Evolutionary conservation across 2,888 invertebrate genomes (phyloP).

Genomic region (Drosophila aldrichi): DNA sequence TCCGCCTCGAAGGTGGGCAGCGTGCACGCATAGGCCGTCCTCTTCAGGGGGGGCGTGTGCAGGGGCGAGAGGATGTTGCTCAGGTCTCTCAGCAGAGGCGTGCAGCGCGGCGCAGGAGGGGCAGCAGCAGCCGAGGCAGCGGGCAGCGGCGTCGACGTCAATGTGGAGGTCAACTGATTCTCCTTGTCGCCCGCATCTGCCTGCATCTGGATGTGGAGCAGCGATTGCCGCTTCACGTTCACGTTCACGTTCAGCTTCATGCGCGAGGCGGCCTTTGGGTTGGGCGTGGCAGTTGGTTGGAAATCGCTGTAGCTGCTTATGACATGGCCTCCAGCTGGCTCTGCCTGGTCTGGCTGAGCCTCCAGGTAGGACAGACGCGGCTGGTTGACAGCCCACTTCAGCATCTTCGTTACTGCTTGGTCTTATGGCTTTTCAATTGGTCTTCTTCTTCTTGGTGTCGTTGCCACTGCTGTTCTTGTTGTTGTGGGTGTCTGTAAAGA

Average conservation of each 20-base stretch:
- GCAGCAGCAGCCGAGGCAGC: conserved; percentile 15
- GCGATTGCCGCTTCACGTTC: conserved; percentile 48
- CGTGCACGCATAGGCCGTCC: conserved; percentile 75
- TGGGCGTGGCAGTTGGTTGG: conserved; percentile 29
- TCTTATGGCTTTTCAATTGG: not conserved
- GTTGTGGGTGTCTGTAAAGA: conserved; percentile 53
- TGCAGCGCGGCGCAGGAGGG: conserved; percentile 5
- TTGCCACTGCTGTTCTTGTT: conserved; percentile 7
- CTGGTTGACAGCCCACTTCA: conserved; percentile 83
- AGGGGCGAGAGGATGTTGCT: conserved; percentile 77
- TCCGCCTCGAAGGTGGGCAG: conserved; percentile 84
- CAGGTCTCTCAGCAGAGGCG: conserved; percentile 72
- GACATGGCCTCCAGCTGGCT: not conserved
- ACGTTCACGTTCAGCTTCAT: conserved; percentile 1
- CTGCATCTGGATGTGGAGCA: conserved; percentile 10
- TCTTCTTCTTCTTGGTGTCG: not conserved
- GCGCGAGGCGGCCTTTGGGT: not conserved
- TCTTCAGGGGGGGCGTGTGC: conserved; percentile 11
- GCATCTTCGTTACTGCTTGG: conserved; percentile 12
- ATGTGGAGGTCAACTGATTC: conserved; percentile 79
- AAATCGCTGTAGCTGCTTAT: conserved; percentile 24
- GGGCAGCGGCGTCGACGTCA: conserved; percentile 80
- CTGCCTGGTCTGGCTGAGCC: conserved; percentile 7
- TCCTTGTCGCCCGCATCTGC: conserved; percentile 44
- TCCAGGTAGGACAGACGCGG: conserved; percentile 79